Percentiles rank a stretch among this genome's conserved stretches.
phyloP scores from a whole-genome alignment of 2,888 invertebrate genomes.

The Thymelicus lineola region DNA sequence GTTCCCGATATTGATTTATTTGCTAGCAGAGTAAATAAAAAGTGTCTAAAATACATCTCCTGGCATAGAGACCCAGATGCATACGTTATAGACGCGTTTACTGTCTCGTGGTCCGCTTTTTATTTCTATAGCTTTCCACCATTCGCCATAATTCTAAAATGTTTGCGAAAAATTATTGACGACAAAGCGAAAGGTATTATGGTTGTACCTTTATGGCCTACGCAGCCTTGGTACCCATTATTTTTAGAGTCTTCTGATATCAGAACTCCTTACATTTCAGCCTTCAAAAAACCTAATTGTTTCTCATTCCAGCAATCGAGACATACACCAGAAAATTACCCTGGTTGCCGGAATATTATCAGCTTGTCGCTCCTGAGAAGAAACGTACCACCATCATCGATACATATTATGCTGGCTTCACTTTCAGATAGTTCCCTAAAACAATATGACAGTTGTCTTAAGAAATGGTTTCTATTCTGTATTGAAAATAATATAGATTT shows the following conservation, averaged over 20 bases:
- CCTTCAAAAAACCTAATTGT: too few relatives aligned
- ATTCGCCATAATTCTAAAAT: slow-evolving; percentile 14
- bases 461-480: slow-evolving; percentile 11
- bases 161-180: slow-evolving; percentile 8
- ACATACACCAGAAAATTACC: too few relatives aligned
- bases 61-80: slow-evolving; percentile 32
- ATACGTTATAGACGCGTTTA: slow-evolving; percentile 6
- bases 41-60: too few relatives aligned
- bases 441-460: slow-evolving; percentile 13
- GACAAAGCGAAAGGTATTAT: slow-evolving; percentile 14
- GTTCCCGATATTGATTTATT: slow-evolving; percentile 24
- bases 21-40: slow-evolving; percentile 4
- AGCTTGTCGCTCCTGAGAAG: too few relatives aligned
- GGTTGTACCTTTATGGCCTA: slow-evolving; percentile 16
- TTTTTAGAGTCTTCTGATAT: too few relatives aligned
- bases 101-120: neutral
- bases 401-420: slow-evolving; percentile 14
- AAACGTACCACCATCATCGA: neutral
- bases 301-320: too few relatives aligned
- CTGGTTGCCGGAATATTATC: too few relatives aligned
- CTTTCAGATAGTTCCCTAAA: slow-evolving; percentile 14
- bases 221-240: slow-evolving; percentile 13
- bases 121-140: slow-evolving; percentile 18
- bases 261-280: too few relatives aligned
- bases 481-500: neutral